phyloP scores from a whole-genome alignment of 1,140 invertebrate genomes.

The Batillaria attramentaria region DNA sequence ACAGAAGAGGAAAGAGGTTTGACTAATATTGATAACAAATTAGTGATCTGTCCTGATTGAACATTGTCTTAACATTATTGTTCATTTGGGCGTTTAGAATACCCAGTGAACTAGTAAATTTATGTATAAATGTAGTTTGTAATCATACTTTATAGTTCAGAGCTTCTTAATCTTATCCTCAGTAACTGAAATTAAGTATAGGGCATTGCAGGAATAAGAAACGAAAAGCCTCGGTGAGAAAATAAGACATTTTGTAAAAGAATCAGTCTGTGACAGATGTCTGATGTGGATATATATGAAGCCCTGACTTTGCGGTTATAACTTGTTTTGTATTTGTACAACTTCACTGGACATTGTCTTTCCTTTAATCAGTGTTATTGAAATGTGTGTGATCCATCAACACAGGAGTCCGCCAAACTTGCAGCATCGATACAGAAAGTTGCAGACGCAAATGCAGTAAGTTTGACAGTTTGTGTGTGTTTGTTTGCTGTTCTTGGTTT shows the following conservation, averaged over 20 bases:
- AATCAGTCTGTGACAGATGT: background rate
- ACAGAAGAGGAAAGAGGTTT: constrained; percentile 60
- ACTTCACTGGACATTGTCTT: background rate
- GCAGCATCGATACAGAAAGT: constrained; percentile 53
- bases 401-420: constrained; percentile 58
- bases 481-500: background rate
- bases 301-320: background rate
- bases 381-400: constrained; percentile 8
- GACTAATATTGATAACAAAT: background rate
- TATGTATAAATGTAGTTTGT: background rate
- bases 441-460: constrained; percentile 64
- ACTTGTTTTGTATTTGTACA: background rate
- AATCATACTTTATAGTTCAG: background rate
- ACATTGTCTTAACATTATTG: background rate
- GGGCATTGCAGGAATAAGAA: too few relatives aligned
- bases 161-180: background rate
- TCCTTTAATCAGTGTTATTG: background rate
- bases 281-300: background rate
- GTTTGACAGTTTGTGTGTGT: constrained; percentile 22
- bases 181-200: background rate
- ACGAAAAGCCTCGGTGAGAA: too few relatives aligned
- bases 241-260: too few relatives aligned
- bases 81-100: background rate
- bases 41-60: too few relatives aligned
- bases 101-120: background rate